These are phyloP conservation scores for Threskiornis aethiopicus DNA, from an alignment of 2,797 vertebrate species.

Conservation along the genomic window DNA sequence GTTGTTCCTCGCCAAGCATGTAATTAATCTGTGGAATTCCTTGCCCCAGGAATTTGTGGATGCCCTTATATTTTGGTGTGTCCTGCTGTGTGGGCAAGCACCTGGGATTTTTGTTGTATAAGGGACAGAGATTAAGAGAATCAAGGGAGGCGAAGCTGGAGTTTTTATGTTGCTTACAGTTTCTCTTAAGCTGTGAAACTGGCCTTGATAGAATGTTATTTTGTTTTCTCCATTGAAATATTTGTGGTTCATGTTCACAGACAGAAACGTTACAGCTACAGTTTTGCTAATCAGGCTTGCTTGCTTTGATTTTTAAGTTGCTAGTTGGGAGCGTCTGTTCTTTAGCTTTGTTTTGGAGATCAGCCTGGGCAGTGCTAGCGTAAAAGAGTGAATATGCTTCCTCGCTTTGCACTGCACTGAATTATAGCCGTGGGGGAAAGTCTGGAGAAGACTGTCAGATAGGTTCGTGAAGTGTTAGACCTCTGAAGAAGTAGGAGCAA, in stretches of 20 bases:
- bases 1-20: not conserved
- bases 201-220: not conserved
- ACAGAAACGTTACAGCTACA: accelerated
- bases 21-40: not conserved
- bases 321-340: not conserved
- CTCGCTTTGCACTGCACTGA: not conserved
- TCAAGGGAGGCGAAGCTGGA: not conserved
- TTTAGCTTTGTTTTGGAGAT: not conserved
- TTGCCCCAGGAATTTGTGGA: not conserved
- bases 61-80: not conserved
- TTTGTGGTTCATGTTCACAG: not conserved
- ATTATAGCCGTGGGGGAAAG: not conserved
- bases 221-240: not conserved
- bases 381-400: not conserved
- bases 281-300: not conserved
- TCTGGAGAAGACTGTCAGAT: not conserved
- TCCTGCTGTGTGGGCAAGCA: not conserved
- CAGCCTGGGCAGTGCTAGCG: not conserved
- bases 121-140: not conserved
- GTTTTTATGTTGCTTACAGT: not conserved
- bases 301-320: not conserved
- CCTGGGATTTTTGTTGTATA: not conserved
- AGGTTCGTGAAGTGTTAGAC: not conserved
- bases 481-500: not conserved
- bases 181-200: not conserved